A percentile compares a stretch with the other conserved stretches of the same genome.
These are phyloP conservation scores for Pecten maximus DNA, from an alignment of 2,888 invertebrate genomes.

Conservation along the genomic window DNA sequence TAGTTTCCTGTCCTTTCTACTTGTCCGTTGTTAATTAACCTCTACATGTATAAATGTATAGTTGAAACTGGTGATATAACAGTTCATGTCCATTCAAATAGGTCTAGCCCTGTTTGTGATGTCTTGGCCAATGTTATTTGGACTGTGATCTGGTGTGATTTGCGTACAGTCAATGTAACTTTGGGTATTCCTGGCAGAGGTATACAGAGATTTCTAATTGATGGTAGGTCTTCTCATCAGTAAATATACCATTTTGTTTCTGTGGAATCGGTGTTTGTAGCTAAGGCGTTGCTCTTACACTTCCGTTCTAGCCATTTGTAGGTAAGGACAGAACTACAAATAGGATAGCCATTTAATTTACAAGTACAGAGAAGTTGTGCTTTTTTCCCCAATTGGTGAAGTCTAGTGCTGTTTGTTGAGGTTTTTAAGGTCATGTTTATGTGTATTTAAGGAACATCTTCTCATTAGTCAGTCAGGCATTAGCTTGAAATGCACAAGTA, in stretches of 20 bases:
- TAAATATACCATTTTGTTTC: background rate
- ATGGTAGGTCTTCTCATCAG: background rate
- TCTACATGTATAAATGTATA: background rate
- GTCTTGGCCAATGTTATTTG: background rate
- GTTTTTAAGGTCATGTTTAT: background rate
- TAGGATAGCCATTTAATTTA: background rate
- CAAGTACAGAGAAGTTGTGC: background rate
- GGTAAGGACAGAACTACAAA: background rate
- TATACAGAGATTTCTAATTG: background rate
- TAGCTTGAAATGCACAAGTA: background rate
- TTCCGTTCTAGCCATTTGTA: background rate
- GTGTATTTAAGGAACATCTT: background rate
- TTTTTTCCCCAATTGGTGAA: background rate
- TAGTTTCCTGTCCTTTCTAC: background rate
- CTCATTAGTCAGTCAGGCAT: slow-evolving; percentile 19
- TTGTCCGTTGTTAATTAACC: background rate
- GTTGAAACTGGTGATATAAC: background rate
- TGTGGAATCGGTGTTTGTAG: background rate
- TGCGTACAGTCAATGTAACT: background rate
- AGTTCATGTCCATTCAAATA: background rate
- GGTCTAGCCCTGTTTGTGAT: too few species aligned
- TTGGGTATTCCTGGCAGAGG: background rate
- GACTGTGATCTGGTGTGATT: background rate
- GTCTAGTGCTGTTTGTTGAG: background rate
- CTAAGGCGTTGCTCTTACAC: background rate